phyloP scores from a whole-genome alignment of 2,888 invertebrate species.

The Zelleria hepariella region DNA sequence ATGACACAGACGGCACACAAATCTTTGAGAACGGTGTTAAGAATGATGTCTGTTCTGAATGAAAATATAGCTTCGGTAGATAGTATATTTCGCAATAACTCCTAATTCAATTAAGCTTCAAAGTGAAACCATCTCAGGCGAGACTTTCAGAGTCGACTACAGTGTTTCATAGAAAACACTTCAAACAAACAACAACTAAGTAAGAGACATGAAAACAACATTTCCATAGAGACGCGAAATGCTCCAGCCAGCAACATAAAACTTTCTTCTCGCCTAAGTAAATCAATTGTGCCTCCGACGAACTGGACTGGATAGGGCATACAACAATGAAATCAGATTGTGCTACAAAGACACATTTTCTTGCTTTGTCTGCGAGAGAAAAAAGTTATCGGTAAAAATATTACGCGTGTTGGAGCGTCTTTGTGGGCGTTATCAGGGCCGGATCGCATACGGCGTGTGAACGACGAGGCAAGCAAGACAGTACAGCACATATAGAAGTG shows the following conservation, averaged over 20 bases:
- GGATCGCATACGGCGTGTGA: conserved; percentile 51
- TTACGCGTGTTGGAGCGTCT: conserved; percentile 2
- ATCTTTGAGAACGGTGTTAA: neutral
- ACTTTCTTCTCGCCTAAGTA: neutral
- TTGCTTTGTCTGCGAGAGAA: neutral
- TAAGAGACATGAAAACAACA: neutral
- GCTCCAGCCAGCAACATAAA: neutral
- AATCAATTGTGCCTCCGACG: conserved; percentile 3
- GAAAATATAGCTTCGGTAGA: neutral
- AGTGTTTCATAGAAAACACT: neutral
- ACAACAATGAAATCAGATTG: conserved; percentile 6
- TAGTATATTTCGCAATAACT: neutral
- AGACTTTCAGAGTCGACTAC: neutral
- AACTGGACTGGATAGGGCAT: neutral
- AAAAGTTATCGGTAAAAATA: conserved; percentile 2
- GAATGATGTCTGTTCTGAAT: neutral
- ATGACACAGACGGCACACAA: neutral
- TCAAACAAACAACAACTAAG: conserved; percentile 1
- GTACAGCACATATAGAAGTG: conserved; percentile 20
- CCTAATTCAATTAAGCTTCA: neutral
- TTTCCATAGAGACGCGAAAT: neutral
- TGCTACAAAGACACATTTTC: neutral
- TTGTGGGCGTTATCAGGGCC: conserved; percentile 26
- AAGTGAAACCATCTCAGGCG: neutral
- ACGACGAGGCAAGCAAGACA: conserved; percentile 23